These are phyloP conservation scores for Colletes collaris DNA, from an alignment of 2,888 invertebrate species.

Conservation along the genomic window DNA sequence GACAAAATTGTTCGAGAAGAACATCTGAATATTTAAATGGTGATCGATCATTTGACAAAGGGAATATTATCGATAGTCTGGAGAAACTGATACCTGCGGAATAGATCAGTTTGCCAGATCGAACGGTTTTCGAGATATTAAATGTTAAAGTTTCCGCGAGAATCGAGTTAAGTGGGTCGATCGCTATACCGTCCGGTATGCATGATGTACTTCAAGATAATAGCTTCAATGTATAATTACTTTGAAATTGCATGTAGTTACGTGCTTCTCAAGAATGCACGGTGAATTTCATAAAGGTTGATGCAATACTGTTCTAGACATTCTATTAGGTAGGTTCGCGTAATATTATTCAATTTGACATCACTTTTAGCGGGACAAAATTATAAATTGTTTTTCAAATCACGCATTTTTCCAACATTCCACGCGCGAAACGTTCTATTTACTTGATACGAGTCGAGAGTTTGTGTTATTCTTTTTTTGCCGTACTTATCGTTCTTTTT, in stretches of 20 bases:
- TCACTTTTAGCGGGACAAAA: no score
- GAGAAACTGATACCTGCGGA: background rate
- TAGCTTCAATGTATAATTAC: background rate
- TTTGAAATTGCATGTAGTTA: constrained; percentile 11
- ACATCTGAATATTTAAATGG: no score
- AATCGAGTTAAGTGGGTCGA: constrained; percentile 16
- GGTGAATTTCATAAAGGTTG: constrained; percentile 2
- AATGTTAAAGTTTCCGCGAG: constrained; percentile 4
- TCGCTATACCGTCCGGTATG: constrained; percentile 23
- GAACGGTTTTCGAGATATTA: constrained; percentile 8
- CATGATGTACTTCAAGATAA: constrained; percentile 20
- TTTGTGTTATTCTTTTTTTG: no score
- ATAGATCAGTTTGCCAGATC: constrained; percentile 3
- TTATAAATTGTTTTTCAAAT: no score
- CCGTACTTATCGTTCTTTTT: no score
- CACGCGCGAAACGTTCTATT: no score
- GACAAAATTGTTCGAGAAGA: no score
- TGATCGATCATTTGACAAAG: no score
- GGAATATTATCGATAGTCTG: background rate
- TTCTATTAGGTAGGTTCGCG: background rate
- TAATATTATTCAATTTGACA: background rate
- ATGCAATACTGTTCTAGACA: background rate
- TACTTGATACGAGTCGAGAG: no score
- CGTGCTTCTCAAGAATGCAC: constrained; percentile 10
- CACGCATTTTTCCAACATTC: no score